Percentiles rank a stretch among this genome's conserved stretches.
Evolutionary conservation across 2,113 vertebrate species (phyloP).

Genomic region (Eleginops maclovinus): DNA sequence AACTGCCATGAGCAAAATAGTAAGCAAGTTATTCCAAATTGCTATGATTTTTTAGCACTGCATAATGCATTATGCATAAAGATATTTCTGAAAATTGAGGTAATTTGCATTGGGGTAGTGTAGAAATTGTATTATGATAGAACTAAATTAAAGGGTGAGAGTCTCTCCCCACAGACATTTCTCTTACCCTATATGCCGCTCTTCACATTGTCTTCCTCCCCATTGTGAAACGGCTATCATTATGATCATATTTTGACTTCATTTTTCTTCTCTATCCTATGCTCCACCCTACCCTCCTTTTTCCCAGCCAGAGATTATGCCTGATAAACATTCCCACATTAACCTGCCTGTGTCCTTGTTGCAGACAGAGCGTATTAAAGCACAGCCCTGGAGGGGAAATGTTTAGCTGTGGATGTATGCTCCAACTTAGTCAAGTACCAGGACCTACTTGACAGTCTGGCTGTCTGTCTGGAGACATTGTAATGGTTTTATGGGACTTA

Average conservation of each 20-base stretch:
- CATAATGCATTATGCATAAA: constrained; percentile 36
- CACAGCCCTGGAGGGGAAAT: constrained; percentile 33
- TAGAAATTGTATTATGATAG: constrained; percentile 18
- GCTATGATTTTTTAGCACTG: constrained; percentile 23
- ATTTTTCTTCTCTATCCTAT: not conserved
- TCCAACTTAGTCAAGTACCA: constrained; percentile 50
- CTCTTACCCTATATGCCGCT: not conserved
- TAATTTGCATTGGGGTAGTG: constrained; percentile 5
- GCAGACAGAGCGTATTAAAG: constrained; percentile 48
- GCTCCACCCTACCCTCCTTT: constrained; percentile 13
- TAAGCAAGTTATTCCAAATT: constrained; percentile 12
- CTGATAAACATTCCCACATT: constrained; percentile 33
- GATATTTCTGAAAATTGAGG: not conserved
- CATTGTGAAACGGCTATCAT: not conserved
- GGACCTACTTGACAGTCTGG: constrained; percentile 23
- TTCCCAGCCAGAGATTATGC: constrained; percentile 18
- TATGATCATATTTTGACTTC: constrained; percentile 8
- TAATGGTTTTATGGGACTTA: constrained; percentile 62
- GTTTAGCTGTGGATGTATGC: constrained; percentile 44
- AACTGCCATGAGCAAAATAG: constrained; percentile 35
- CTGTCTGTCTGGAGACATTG: constrained; percentile 61
- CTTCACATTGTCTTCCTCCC: not conserved
- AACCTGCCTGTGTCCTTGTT: constrained; percentile 14
- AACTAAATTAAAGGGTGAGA: too few species aligned
- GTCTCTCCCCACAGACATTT: not conserved